Percentiles rank a stretch among this genome's conserved stretches.
Evolutionary conservation across 1,140 invertebrate species (phyloP).

Genomic region (Nilaparvata lugens): DNA sequence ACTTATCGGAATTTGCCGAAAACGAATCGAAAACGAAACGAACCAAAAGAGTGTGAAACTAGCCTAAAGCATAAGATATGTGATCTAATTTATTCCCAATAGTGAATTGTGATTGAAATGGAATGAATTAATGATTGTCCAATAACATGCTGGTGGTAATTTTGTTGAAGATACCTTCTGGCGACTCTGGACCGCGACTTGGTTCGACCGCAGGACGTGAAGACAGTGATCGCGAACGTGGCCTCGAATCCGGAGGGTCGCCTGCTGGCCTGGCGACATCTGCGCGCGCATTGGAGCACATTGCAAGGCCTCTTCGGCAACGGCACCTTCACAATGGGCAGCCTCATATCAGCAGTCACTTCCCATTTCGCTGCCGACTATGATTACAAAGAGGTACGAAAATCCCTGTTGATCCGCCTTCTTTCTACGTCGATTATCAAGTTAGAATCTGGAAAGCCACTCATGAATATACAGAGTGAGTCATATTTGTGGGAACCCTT

Average conservation of each 20-base stretch:
- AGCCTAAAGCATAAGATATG: too few species aligned
- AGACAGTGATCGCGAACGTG: constrained; percentile 54
- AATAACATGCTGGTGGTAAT: neutral
- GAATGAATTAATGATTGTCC: too few species aligned
- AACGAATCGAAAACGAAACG: too few species aligned
- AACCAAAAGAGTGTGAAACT: too few species aligned
- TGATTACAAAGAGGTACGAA: constrained; percentile 57
- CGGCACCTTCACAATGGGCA: constrained; percentile 55
- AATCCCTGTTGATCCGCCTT: too few species aligned
- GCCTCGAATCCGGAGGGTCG: constrained; percentile 60
- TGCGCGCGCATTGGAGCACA: constrained; percentile 61
- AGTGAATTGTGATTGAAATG: too few species aligned
- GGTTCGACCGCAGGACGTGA: constrained; percentile 59
- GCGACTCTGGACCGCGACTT: constrained; percentile 51
- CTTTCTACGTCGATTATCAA: too few species aligned
- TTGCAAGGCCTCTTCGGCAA: constrained; percentile 55
- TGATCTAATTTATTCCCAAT: too few species aligned
- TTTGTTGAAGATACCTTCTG: constrained; percentile 46
- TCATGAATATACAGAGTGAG: too few species aligned
- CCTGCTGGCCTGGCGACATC: constrained; percentile 64
- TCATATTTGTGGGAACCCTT: too few species aligned
- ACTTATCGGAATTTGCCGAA: too few species aligned
- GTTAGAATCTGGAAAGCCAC: too few species aligned
- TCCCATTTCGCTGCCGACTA: constrained; percentile 60
- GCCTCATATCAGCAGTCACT: constrained; percentile 56